Evolutionary conservation across 2,888 invertebrate genomes (phyloP).

Genomic region (Drosophila prolongata): DNA sequence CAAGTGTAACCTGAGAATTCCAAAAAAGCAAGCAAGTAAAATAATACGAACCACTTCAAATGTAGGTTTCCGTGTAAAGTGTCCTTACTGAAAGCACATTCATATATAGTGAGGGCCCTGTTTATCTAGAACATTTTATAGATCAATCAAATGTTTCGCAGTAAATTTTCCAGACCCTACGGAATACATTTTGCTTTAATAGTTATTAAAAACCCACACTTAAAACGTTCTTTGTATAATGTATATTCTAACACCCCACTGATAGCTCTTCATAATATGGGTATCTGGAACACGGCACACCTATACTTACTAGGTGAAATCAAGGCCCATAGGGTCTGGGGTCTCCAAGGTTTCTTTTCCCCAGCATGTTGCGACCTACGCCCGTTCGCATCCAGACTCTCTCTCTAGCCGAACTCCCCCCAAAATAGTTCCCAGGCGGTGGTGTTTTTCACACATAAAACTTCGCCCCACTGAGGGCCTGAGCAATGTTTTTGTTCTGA

Average conservation of each 20-base stretch:
- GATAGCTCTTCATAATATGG: no score
- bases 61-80: not conserved
- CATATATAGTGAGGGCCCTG: not conserved
- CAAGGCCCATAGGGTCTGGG: slow-evolving; percentile 30
- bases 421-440: slow-evolving; percentile 64
- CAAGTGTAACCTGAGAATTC: not conserved
- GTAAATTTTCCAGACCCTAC: no score
- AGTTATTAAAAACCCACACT: no score
- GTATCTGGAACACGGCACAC: slow-evolving; percentile 19
- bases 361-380: slow-evolving; percentile 31
- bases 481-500: slow-evolving; percentile 63
- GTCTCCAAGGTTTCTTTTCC: slow-evolving; percentile 13
- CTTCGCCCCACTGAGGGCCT: slow-evolving; percentile 41
- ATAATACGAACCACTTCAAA: not conserved
- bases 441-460: slow-evolving; percentile 70
- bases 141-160: no score
- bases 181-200: no score
- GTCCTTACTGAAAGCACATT: not conserved
- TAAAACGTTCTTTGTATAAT: no score
- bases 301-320: slow-evolving; percentile 32
- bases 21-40: not conserved
- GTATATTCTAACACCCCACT: no score
- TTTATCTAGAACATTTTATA: not conserved
- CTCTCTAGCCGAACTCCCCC: slow-evolving; percentile 6
- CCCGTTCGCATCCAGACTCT: slow-evolving; percentile 16